These are phyloP conservation scores for Anastatus disparis DNA, from an alignment of 1,140 invertebrate genomes.

Conservation along the genomic window DNA sequence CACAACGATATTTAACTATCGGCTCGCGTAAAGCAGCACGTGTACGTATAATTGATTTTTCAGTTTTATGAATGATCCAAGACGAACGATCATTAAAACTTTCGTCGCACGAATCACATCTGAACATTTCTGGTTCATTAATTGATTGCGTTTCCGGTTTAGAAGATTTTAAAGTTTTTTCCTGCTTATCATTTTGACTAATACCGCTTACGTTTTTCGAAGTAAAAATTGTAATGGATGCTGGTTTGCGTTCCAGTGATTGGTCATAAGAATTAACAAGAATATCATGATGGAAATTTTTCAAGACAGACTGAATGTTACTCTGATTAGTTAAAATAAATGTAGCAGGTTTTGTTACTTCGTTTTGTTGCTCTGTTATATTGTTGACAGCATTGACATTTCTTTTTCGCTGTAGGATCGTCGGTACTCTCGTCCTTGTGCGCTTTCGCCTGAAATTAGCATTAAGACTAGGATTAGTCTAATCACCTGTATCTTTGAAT, in stretches of 20 bases:
- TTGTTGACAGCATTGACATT: background rate
- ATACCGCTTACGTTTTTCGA: background rate
- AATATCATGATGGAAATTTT: background rate
- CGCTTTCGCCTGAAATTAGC: constrained; percentile 35
- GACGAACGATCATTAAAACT: constrained; percentile 37
- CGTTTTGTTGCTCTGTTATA: too few relatives aligned
- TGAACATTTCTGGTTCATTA: constrained; percentile 51
- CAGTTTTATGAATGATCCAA: constrained; percentile 48
- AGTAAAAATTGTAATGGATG: background rate
- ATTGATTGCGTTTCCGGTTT: background rate
- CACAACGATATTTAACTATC: constrained; percentile 60
- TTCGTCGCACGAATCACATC: constrained; percentile 52
- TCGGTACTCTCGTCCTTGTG: constrained; percentile 13
- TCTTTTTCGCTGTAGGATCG: constrained; percentile 23
- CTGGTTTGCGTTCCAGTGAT: background rate
- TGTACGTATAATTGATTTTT: constrained; percentile 46
- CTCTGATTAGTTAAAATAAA: background rate
- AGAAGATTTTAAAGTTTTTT: too few relatives aligned
- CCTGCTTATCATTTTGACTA: background rate
- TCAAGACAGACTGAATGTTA: background rate
- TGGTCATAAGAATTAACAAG: background rate
- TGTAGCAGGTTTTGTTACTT: background rate
- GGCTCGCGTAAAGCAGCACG: constrained; percentile 44
- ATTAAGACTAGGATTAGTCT: constrained; percentile 4
- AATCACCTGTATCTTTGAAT: background rate